A percentile compares a stretch with the other conserved stretches of the same genome.
Evolutionary conservation across 2,113 vertebrate genomes (phyloP).

Genomic region (Nannospalax galili): DNA sequence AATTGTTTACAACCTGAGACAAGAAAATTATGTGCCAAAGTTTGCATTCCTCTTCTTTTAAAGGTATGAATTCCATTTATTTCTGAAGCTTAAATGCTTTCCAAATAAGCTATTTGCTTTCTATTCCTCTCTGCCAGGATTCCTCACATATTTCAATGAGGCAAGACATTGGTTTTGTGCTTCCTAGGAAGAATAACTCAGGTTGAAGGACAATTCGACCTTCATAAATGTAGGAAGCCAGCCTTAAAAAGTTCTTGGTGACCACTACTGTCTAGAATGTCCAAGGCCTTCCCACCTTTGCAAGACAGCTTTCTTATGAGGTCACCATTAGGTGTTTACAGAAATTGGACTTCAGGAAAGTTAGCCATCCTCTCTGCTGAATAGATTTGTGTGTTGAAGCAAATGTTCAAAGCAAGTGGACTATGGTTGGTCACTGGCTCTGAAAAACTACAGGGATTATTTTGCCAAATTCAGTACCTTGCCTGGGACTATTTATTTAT

Average conservation of each 20-base stretch:
- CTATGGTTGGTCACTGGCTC: not conserved
- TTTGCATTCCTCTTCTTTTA: conserved; percentile 29
- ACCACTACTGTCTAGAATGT: not conserved
- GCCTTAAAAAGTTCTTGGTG: not conserved
- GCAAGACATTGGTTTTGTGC: not conserved
- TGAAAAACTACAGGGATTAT: not conserved
- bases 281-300: not conserved
- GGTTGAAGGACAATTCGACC: not conserved
- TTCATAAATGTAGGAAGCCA: not conserved
- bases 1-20: conserved; percentile 61
- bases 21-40: conserved; percentile 43
- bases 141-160: not conserved
- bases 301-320: not conserved
- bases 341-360: not conserved
- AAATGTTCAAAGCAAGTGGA: not conserved
- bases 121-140: conserved; percentile 45
- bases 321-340: not conserved
- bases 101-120: conserved; percentile 37
- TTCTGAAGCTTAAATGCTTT: conserved; percentile 60
- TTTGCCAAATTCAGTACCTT: not conserved
- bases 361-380: not conserved
- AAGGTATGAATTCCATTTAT: conserved; percentile 41
- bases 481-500: not conserved
- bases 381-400: not conserved
- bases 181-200: conserved; percentile 6